Conservation (phyloP, 2,113 vertebrate genomes). For the Boulengeromyrus knoepffleri region DNA sequence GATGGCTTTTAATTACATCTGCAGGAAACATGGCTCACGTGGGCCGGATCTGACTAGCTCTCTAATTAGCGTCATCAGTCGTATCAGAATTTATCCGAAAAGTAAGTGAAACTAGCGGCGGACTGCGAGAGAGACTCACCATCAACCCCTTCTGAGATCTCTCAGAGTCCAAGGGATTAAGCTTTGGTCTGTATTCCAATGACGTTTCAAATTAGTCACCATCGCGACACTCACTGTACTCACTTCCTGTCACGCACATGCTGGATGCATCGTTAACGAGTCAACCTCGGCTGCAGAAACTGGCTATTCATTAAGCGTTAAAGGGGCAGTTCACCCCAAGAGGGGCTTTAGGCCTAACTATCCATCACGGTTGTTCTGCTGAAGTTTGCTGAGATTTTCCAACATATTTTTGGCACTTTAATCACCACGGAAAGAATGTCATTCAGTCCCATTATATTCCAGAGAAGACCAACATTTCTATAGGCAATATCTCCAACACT, state of each 20-base stretch:
- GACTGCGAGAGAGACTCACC: background rate
- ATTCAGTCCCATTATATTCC: background rate
- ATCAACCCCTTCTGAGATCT: background rate
- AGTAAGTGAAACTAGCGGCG: background rate
- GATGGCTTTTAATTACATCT: background rate
- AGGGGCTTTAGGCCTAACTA: background rate
- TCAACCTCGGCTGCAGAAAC: background rate
- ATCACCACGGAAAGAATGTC: background rate
- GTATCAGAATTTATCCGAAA: background rate
- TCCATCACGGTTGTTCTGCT: background rate
- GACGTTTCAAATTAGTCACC: conserved; percentile 12
- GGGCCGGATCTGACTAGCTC: background rate
- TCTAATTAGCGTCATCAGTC: background rate
- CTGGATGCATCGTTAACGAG: background rate
- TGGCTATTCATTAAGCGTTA: background rate
- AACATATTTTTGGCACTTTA: background rate
- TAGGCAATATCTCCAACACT: background rate
- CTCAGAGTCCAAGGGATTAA: background rate
- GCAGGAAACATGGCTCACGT: background rate
- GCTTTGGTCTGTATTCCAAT: background rate
- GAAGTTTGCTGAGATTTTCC: background rate
- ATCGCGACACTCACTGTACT: background rate
- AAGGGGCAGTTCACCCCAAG: background rate
- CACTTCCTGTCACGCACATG: background rate
- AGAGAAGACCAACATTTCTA: background rate